Conservation (phyloP, 2,888 invertebrate genomes). For the Macaria notata region DNA sequence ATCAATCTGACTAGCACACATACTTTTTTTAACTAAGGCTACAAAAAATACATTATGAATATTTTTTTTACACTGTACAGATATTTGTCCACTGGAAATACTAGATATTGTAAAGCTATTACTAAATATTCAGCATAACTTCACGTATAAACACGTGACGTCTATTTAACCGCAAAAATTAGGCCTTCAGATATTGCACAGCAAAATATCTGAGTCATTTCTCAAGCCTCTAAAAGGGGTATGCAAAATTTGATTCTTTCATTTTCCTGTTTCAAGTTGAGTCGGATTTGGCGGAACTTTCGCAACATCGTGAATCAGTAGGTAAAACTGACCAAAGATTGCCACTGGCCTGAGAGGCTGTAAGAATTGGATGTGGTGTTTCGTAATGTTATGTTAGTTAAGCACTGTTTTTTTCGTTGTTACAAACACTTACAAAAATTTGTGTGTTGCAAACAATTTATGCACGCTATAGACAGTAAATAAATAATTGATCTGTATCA, state of each 20-base stretch:
- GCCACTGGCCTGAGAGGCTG: neutral
- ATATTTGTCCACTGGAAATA: no score
- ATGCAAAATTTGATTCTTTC: conserved; percentile 41
- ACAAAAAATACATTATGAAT: no score
- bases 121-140: neutral
- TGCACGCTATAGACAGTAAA: no score
- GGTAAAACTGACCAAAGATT: conserved; percentile 25
- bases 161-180: conserved; percentile 2
- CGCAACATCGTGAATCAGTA: conserved; percentile 63
- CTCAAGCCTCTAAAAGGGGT: conserved; percentile 46
- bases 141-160: neutral
- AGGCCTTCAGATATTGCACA: conserved; percentile 21
- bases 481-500: no score
- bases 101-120: no score
- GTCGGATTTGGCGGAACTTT: conserved; percentile 43
- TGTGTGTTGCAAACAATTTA: no score
- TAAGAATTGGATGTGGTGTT: conserved; percentile 15
- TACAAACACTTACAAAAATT: no score
- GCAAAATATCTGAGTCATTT: conserved; percentile 49
- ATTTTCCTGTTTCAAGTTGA: conserved; percentile 60
- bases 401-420: neutral
- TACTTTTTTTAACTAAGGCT: no score
- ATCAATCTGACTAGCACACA: no score
- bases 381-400: neutral
- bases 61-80: no score